These are phyloP conservation scores for Pelagia noctiluca DNA, from an alignment of 30 jellyfish, hydroid and myxozoan genomes.

Conservation along the genomic window DNA sequence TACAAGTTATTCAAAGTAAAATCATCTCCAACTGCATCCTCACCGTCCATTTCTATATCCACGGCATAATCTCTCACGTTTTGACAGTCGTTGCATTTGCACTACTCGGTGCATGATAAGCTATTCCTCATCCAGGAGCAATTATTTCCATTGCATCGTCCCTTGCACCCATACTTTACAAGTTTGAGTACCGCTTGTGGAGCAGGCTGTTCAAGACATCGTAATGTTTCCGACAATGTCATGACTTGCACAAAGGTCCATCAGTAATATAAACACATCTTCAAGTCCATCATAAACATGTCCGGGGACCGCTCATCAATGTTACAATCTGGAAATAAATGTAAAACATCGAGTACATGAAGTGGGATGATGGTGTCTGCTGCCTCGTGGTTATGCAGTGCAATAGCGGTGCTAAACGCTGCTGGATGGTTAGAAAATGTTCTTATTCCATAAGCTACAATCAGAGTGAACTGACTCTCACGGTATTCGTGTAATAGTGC, in stretches of 20 bases:
- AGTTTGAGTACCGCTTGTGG: conserved; percentile 56
- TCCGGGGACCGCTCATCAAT: conserved; percentile 26
- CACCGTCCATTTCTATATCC: conserved; percentile 41
- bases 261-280: conserved; percentile 16
- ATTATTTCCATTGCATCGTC: conserved; percentile 23
- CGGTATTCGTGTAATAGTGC: not conserved
- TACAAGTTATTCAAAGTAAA: not conserved
- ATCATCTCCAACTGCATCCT: not conserved
- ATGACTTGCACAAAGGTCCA: conserved; percentile 19
- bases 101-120: conserved; percentile 24
- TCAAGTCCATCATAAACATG: no score
- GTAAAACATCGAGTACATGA: not conserved
- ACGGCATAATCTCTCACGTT: conserved; percentile 30
- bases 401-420: not conserved
- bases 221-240: not conserved
- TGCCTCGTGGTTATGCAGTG: conserved; percentile 1
- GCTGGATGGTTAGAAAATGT: not conserved
- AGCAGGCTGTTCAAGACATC: conserved; percentile 46
- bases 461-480: conserved; percentile 3
- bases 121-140: conserved; percentile 26
- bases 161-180: conserved; percentile 48
- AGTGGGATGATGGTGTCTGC: not conserved
- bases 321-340: conserved; percentile 4
- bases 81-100: conserved; percentile 33
- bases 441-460: not conserved